Percentiles rank a stretch among this genome's conserved stretches.
Conservation (phyloP, 2,113 vertebrate genomes). For the Laticauda colubrina region DNA sequence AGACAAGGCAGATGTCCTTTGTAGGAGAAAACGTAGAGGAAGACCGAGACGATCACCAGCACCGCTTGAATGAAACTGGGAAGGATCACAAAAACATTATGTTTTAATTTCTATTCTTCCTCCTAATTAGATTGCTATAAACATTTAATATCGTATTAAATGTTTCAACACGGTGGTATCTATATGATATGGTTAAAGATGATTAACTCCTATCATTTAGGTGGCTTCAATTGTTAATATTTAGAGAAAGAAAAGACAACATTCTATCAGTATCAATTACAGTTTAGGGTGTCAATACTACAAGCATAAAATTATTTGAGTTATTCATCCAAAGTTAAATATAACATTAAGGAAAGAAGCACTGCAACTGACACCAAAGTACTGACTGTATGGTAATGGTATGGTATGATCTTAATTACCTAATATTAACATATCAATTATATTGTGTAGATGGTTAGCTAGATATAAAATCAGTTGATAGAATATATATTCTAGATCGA, state of each 20-base stretch:
- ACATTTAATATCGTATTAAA: neutral
- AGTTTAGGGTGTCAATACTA: neutral
- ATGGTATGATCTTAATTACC: neutral
- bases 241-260: neutral
- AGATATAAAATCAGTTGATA: neutral
- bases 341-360: neutral
- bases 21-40: conserved; percentile 77
- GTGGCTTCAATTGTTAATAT: neutral
- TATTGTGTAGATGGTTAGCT: neutral
- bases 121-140: neutral
- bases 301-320: neutral
- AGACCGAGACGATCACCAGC: conserved; percentile 78
- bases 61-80: conserved; percentile 80
- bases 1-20: conserved; percentile 79
- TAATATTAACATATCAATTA: neutral
- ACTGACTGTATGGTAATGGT: neutral
- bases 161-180: neutral
- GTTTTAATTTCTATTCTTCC: neutral
- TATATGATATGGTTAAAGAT: neutral
- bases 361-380: neutral
- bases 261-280: neutral
- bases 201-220: neutral
- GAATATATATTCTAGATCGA: no score
- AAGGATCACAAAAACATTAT: neutral
- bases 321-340: neutral